A percentile compares a stretch with the other conserved stretches of the same genome.
These are phyloP conservation scores for Cryptotermes secundus DNA, from an alignment of 1,140 invertebrate species.

Conservation along the genomic window DNA sequence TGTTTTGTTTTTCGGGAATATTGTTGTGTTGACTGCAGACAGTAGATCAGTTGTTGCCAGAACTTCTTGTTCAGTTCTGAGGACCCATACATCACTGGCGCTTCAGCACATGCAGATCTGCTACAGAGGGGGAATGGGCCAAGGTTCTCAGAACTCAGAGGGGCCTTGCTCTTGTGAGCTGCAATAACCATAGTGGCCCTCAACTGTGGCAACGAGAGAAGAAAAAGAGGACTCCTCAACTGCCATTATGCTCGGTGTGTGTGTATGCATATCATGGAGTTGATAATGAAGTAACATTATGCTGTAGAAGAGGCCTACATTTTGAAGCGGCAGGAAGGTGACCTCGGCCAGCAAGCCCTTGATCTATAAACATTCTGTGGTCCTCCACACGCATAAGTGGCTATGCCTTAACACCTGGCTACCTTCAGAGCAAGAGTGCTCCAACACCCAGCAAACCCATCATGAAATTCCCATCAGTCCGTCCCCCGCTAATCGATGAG, in stretches of 20 bases:
- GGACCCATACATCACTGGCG: not conserved
- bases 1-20: too few species aligned
- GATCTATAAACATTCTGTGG: not conserved
- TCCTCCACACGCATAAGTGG: not conserved
- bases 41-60: too few species aligned
- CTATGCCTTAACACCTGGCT: not conserved
- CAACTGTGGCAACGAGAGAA: not conserved
- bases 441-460: too few species aligned
- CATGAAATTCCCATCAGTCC: too few species aligned
- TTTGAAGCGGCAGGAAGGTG: not conserved
- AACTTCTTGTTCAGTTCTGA: too few species aligned
- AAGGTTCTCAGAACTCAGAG: not conserved
- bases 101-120: not conserved
- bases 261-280: not conserved
- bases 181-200: not conserved
- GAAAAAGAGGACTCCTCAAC: not conserved
- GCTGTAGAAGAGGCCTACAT: not conserved
- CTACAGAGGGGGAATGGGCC: not conserved
- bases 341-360: not conserved
- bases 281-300: not conserved
- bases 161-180: not conserved
- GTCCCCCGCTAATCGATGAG: too few species aligned
- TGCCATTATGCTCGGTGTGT: not conserved
- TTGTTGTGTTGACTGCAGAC: too few species aligned
- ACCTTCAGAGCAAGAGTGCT: not conserved